Percentiles rank a stretch among this genome's conserved stretches.
phyloP scores from a whole-genome alignment of 2,113 vertebrate species.

The Ctenodactylus gundi region DNA sequence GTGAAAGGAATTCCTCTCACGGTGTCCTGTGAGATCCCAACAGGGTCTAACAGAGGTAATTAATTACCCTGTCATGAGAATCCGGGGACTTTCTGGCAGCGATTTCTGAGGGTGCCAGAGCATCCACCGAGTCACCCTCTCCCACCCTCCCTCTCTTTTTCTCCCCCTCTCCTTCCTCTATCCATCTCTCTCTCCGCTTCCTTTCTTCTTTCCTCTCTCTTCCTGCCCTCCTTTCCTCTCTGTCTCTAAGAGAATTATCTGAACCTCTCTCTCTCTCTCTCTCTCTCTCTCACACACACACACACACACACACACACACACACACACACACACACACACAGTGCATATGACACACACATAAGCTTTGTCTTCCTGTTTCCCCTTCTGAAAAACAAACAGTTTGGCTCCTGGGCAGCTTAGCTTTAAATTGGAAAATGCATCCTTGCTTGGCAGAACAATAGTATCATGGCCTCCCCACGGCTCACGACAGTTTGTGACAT shows the following conservation, averaged over 20 bases:
- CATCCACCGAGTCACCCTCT: neutral
- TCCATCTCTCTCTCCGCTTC: neutral
- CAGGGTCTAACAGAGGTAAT: conserved; percentile 17
- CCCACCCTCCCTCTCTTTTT: neutral
- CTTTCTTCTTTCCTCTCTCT: neutral
- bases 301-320: neutral
- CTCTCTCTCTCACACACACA: neutral
- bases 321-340: neutral
- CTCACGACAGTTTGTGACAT: conserved; percentile 50
- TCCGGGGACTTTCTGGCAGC: neutral
- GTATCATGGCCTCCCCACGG: conserved; percentile 33
- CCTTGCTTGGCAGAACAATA: conserved; percentile 51
- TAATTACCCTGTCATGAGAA: conserved; percentile 1
- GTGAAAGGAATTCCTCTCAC: conserved; percentile 32
- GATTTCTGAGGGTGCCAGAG: neutral
- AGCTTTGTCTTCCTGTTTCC: neutral
- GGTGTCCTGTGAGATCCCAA: conserved; percentile 18
- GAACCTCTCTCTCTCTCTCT: neutral
- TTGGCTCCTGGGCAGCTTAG: conserved; percentile 49
- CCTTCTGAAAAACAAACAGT: conserved; percentile 32
- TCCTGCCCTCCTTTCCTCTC: neutral
- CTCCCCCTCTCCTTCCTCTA: neutral
- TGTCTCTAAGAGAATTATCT: too few species aligned
- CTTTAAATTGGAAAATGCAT: conserved; percentile 72
- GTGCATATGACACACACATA: neutral